Evolutionary conservation across 2,113 vertebrate species (phyloP).

Genomic region (Choloepus hoffmanni): DNA sequence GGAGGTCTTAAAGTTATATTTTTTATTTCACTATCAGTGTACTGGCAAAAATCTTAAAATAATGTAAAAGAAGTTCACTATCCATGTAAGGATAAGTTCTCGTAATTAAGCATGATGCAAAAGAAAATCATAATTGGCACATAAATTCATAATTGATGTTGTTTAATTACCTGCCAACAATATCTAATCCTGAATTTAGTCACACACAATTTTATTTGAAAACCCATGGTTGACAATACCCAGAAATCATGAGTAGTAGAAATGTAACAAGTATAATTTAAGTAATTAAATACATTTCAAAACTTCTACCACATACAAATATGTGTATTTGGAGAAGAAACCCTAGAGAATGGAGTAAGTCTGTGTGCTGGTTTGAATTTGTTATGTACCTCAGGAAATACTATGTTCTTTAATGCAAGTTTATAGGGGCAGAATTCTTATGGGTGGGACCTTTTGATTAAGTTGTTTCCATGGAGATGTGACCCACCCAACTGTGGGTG

Average conservation of each 20-base stretch:
- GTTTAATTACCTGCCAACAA: background rate
- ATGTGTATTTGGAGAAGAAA: background rate
- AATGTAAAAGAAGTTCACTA: background rate
- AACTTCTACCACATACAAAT: background rate
- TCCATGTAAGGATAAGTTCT: slow-evolving; percentile 10
- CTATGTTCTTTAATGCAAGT: too few relatives aligned
- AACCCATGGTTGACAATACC: background rate
- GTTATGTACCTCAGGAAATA: too few relatives aligned
- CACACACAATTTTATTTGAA: background rate
- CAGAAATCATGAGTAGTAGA: background rate
- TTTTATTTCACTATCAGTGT: background rate
- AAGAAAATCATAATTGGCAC: background rate
- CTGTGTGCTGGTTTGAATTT: too few relatives aligned
- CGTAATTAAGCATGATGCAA: background rate
- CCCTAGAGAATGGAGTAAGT: background rate
- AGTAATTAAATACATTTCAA: background rate
- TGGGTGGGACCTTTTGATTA: too few relatives aligned
- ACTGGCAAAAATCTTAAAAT: slow-evolving; percentile 41
- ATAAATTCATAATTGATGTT: background rate
- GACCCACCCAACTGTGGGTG: too few relatives aligned
- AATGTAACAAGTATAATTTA: background rate
- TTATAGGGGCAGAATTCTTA: too few relatives aligned
- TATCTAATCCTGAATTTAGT: background rate
- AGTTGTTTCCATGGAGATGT: too few relatives aligned
- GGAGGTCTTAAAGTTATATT: background rate